These are phyloP conservation scores for Sebastes nivosus DNA, from an alignment of 2,797 vertebrate genomes.

Conservation along the genomic window DNA sequence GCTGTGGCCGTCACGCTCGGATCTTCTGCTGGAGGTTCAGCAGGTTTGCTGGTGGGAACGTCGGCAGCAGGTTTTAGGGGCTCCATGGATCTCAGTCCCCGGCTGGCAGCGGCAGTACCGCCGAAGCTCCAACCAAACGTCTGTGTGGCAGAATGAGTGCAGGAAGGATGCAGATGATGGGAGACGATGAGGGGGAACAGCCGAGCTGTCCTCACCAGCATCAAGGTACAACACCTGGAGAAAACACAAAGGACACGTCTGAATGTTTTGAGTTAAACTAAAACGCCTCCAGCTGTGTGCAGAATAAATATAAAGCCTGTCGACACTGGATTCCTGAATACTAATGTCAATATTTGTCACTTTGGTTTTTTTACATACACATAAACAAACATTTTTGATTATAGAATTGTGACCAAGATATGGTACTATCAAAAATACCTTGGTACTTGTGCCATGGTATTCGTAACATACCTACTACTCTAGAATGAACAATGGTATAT, in stretches of 20 bases:
- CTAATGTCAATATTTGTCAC: neutral
- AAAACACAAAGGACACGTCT: neutral
- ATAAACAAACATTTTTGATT: neutral
- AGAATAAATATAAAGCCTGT: neutral
- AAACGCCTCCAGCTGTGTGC: neutral
- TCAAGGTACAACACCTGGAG: slow-evolving; percentile 19
- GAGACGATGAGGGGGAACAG: slow-evolving; percentile 4
- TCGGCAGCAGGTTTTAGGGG: neutral
- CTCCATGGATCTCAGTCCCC: slow-evolving; percentile 68
- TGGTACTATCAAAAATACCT: too few species aligned
- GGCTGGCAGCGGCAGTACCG: neutral
- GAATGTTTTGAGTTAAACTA: neutral
- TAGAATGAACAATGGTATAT: too few species aligned
- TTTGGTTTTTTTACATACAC: neutral
- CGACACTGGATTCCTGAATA: neutral
- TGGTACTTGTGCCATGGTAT: too few species aligned
- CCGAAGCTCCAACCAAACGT: neutral
- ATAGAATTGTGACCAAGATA: neutral
- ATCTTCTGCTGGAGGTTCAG: slow-evolving; percentile 5
- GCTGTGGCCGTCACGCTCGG: neutral
- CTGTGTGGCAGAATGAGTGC: neutral
- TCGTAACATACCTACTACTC: too few species aligned
- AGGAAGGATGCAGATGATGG: neutral
- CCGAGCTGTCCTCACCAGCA: slow-evolving; percentile 37
- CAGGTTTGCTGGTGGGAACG: neutral